These are phyloP conservation scores for Cistogaster globosa DNA, from an alignment of 2,888 invertebrate species.

Conservation along the genomic window DNA sequence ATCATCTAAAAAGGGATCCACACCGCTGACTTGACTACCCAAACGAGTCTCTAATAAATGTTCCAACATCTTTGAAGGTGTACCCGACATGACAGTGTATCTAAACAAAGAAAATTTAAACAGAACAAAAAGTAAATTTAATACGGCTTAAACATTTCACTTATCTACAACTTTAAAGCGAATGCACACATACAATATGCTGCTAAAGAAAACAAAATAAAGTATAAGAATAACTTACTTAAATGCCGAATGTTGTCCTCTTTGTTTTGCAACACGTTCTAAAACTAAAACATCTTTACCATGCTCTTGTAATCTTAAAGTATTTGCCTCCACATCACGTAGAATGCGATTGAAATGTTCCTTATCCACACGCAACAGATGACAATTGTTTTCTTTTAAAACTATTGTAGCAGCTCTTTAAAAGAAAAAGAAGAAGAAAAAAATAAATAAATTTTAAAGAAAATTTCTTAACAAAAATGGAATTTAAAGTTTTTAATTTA, in stretches of 20 bases:
- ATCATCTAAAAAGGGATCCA: constrained; percentile 91
- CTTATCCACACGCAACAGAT: constrained; percentile 92
- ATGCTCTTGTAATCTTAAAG: constrained; percentile 91
- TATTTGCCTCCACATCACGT: constrained; percentile 94
- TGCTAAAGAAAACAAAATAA: neutral
- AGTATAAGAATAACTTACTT: constrained; percentile 84
- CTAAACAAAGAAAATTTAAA: constrained; percentile 81
- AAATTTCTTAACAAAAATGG: neutral
- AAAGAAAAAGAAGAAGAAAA: neutral
- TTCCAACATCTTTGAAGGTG: constrained; percentile 93
- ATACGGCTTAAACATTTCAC: constrained; percentile 4
- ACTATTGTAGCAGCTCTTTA: constrained; percentile 91
- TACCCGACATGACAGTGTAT: constrained; percentile 94
- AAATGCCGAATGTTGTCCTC: constrained; percentile 84
- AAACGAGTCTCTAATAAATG: constrained; percentile 91
- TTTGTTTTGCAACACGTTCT: constrained; percentile 87
- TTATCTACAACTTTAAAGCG: neutral
- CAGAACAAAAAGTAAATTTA: neutral
- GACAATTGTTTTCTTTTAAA: constrained; percentile 91
- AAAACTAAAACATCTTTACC: constrained; percentile 92
- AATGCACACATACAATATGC: too few relatives aligned
- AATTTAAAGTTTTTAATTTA: neutral
- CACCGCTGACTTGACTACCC: constrained; percentile 85
- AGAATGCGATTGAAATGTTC: constrained; percentile 92
- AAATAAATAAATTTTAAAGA: neutral